Percentiles rank a stretch among this genome's conserved stretches.
Evolutionary conservation across 30 jellyfish, hydroid and myxozoan genomes (phyloP).

Genomic region (Aurelia aurita): DNA sequence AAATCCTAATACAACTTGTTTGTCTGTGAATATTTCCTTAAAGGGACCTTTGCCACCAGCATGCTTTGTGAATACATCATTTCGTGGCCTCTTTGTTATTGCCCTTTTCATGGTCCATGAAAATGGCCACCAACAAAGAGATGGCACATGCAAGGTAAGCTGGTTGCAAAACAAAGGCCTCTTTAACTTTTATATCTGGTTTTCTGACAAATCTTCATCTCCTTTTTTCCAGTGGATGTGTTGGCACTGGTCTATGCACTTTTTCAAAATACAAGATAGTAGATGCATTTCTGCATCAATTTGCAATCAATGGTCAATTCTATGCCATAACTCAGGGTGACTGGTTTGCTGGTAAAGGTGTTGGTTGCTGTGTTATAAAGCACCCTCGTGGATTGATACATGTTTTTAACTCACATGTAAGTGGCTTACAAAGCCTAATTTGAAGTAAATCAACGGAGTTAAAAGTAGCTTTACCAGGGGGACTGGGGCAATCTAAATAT

Average conservation of each 20-base stretch:
- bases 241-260: constrained; percentile 87
- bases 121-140: too few relatives aligned
- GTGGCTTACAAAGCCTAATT: constrained; percentile 2
- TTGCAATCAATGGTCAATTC: constrained; percentile 73
- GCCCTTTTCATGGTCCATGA: too few relatives aligned
- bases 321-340: constrained; percentile 87
- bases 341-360: constrained; percentile 98
- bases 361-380: constrained; percentile 67
- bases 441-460: background rate
- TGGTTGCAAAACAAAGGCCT: too few relatives aligned
- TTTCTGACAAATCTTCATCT: background rate
- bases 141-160: too few relatives aligned
- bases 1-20: too few relatives aligned
- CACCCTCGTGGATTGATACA: constrained; percentile 76
- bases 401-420: constrained; percentile 84
- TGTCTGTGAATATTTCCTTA: too few relatives aligned
- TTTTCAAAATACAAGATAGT: constrained; percentile 78
- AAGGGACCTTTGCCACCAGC: too few relatives aligned
- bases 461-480: too few relatives aligned
- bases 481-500: too few relatives aligned
- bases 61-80: too few relatives aligned
- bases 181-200: too few relatives aligned
- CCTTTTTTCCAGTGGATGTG: constrained; percentile 69
- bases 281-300: constrained; percentile 78
- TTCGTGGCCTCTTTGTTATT: too few relatives aligned